Conservation (phyloP, 2,797 vertebrate species). For the Spea hammondii region DNA sequence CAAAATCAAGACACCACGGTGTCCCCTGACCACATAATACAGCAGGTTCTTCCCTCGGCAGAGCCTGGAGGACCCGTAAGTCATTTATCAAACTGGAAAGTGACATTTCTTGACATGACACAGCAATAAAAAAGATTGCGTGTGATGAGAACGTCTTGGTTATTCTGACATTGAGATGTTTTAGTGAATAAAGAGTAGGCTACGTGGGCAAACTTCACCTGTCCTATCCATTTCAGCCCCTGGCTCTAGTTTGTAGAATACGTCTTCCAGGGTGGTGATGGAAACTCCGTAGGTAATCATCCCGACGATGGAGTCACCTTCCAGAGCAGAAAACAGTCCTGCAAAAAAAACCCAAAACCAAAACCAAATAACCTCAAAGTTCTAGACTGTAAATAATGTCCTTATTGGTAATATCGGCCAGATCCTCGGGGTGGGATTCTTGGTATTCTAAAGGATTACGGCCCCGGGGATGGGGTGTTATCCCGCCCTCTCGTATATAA, state of each 20-base stretch:
- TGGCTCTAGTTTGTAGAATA: conserved; percentile 89
- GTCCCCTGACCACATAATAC: too few relatives aligned
- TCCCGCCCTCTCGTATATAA: neutral
- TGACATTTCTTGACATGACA: too few relatives aligned
- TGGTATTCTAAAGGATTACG: too few relatives aligned
- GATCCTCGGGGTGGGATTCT: too few relatives aligned
- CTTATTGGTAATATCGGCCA: too few relatives aligned
- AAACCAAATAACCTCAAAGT: neutral
- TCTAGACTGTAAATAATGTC: neutral
- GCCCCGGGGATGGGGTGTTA: too few relatives aligned
- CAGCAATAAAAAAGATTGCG: too few relatives aligned
- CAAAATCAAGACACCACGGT: neutral
- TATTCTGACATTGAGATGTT: neutral
- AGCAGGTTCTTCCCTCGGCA: too few relatives aligned
- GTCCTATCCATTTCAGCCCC: conserved; percentile 93
- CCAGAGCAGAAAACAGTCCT: conserved; percentile 89
- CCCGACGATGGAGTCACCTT: conserved; percentile 78
- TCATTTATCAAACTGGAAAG: too few relatives aligned
- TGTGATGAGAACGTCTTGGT: too few relatives aligned
- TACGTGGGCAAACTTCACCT: conserved; percentile 66
- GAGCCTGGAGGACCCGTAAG: too few relatives aligned
- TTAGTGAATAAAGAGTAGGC: neutral
- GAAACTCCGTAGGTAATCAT: conserved; percentile 91
- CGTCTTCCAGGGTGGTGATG: conserved; percentile 95
- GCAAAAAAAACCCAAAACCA: too few relatives aligned